phyloP scores from a whole-genome alignment of 2,113 vertebrate genomes.

The Hemiscyllium ocellatum region DNA sequence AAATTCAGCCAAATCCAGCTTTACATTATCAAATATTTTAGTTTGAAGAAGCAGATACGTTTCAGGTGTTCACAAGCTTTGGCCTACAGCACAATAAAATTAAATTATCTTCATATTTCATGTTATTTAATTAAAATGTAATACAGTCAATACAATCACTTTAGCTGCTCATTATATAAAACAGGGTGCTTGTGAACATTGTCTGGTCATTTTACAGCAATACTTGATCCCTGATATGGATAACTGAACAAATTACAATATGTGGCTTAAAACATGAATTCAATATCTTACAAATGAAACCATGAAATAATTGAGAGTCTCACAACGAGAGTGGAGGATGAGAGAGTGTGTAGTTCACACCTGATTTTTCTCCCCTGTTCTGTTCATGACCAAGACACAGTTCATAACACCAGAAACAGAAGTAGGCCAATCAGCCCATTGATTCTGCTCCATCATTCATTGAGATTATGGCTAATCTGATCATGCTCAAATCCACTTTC shows the following conservation, averaged over 20 bases:
- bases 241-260: neutral
- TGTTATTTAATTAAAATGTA: neutral
- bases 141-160: neutral
- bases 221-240: neutral
- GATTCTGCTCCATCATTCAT: no score
- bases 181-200: neutral
- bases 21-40: neutral
- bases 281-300: neutral
- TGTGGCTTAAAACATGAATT: neutral
- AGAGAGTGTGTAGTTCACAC: neutral
- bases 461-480: no score
- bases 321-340: neutral
- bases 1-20: neutral
- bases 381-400: neutral
- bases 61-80: no score
- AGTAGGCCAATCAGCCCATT: no score
- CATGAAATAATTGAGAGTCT: neutral
- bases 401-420: no score
- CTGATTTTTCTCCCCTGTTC: neutral
- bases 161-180: neutral
- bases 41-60: neutral
- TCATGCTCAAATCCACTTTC: no score
- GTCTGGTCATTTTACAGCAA: neutral
- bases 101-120: neutral
- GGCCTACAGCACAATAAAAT: neutral